Conservation (phyloP, 2,113 vertebrate species). For the Tachuris rubrigastra region DNA sequence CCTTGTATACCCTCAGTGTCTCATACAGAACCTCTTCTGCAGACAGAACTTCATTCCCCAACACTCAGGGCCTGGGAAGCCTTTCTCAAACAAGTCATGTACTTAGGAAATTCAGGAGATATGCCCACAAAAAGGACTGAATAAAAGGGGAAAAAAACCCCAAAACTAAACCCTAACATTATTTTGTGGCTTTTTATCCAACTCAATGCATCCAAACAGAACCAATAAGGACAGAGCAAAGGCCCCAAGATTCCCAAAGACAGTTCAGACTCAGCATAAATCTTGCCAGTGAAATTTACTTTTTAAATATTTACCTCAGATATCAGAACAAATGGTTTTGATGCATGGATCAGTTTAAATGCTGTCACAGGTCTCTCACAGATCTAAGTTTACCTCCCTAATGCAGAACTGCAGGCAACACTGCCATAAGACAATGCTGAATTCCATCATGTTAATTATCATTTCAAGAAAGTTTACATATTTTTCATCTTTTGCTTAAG, state of each 20-base stretch:
- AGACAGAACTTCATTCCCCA: neutral
- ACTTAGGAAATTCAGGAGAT: neutral
- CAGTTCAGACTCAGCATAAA: neutral
- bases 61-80: neutral
- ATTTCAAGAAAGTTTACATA: neutral
- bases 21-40: neutral
- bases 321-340: neutral
- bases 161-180: neutral
- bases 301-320: neutral
- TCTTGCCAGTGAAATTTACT: neutral
- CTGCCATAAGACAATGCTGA: neutral
- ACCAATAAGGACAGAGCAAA: neutral
- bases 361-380: neutral
- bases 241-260: neutral
- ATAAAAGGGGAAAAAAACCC: neutral
- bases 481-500: neutral
- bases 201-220: neutral
- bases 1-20: neutral
- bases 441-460: neutral
- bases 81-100: neutral
- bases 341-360: neutral
- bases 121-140: neutral
- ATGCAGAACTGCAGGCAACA: neutral
- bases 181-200: neutral
- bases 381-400: neutral